phyloP scores from a whole-genome alignment of 2,113 vertebrate species.

The Rafetus swinhoei region DNA sequence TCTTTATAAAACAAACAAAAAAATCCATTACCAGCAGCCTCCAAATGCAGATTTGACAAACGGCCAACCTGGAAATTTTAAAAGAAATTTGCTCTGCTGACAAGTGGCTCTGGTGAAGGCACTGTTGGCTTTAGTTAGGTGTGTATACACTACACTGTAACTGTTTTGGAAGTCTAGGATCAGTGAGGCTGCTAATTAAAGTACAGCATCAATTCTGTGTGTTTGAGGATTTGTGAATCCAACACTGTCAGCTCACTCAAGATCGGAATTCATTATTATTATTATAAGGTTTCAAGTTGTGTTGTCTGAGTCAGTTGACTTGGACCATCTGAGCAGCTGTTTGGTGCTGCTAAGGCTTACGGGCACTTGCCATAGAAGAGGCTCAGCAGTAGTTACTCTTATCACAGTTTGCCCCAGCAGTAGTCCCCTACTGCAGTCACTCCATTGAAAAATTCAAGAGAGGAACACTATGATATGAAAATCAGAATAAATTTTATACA shows the following conservation, averaged over 20 bases:
- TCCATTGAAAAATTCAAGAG: constrained; percentile 1
- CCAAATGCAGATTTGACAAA: constrained; percentile 15
- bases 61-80: neutral
- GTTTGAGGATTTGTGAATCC: constrained; percentile 55
- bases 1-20: constrained; percentile 69
- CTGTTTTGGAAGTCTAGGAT: neutral
- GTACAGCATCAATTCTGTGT: neutral
- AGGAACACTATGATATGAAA: neutral
- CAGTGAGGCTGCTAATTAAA: constrained; percentile 28
- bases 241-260: neutral
- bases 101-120: neutral
- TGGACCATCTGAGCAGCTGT: neutral
- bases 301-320: neutral
- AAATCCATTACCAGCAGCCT: constrained; percentile 52
- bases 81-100: neutral
- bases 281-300: constrained; percentile 45
- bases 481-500: constrained; percentile 48
- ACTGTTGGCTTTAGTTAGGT: neutral
- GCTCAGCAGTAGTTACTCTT: constrained; percentile 23
- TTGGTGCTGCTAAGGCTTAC: neutral
- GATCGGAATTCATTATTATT: constrained; percentile 52
- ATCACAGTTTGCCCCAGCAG: neutral
- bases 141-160: accelerated
- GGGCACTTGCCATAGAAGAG: constrained; percentile 16
- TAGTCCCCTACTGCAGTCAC: neutral